Conservation (phyloP, 2,113 vertebrate species). For the Rynchops niger region DNA sequence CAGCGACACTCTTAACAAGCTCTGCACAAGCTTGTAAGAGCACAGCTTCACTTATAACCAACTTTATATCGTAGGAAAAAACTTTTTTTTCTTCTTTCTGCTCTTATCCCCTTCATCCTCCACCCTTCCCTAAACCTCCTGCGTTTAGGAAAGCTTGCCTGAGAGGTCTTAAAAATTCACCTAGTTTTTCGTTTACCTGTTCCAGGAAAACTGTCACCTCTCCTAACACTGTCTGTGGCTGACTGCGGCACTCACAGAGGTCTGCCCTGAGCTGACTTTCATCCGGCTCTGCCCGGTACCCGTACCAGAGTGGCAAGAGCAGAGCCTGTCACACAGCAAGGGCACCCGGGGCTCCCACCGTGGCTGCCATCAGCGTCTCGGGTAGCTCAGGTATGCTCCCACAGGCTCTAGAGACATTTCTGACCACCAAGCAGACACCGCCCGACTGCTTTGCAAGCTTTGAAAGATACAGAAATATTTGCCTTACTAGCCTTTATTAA, state of each 20-base stretch:
- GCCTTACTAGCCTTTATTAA: background rate
- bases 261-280: background rate
- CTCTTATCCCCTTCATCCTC: background rate
- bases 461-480: background rate
- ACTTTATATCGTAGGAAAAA: background rate
- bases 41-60: background rate
- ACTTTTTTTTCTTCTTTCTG: background rate
- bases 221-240: background rate
- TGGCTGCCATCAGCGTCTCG: fast-evolving
- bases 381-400: background rate
- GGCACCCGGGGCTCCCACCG: fast-evolving
- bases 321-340: background rate
- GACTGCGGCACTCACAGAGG: background rate
- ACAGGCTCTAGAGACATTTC: background rate
- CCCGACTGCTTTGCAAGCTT: background rate
- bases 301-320: background rate
- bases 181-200: background rate
- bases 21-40: background rate
- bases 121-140: background rate
- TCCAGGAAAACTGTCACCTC: background rate
- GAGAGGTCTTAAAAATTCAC: background rate
- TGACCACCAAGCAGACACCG: background rate
- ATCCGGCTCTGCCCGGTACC: background rate
- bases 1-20: fast-evolving
- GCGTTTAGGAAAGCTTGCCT: background rate